Evolutionary conservation across 2,888 invertebrate genomes (phyloP).

Genomic region (Athrips mouffetella): DNA sequence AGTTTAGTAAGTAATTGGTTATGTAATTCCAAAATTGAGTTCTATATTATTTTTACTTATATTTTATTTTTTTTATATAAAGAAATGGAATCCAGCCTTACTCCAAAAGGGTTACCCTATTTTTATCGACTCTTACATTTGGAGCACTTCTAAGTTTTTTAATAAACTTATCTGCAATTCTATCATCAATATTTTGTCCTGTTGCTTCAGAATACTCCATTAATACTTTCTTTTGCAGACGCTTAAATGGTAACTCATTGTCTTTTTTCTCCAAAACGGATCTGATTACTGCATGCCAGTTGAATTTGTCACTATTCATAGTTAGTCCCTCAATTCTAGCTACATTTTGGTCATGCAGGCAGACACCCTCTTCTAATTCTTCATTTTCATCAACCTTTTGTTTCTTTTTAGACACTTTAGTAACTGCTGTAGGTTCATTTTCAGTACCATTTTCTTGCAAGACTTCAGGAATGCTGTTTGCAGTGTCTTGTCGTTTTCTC

Average conservation of each 20-base stretch:
- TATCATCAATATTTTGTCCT: conserved; percentile 75
- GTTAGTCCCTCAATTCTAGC: conserved; percentile 56
- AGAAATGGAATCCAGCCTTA: conserved; percentile 23
- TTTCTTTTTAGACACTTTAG: conserved; percentile 59
- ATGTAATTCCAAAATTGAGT: too few relatives aligned
- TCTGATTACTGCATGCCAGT: conserved; percentile 72
- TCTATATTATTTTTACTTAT: too few relatives aligned
- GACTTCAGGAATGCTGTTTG: conserved; percentile 40
- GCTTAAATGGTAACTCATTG: conserved; percentile 83
- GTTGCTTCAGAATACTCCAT: conserved; percentile 79
- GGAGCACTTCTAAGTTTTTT: conserved; percentile 84
- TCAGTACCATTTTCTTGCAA: conserved; percentile 24
- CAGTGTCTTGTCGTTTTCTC: conserved; percentile 63
- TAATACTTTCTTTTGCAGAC: conserved; percentile 86
- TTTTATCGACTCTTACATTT: conserved; percentile 80
- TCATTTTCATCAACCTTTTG: conserved; percentile 49
- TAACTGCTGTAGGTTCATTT: conserved; percentile 32
- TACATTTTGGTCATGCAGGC: conserved; percentile 69
- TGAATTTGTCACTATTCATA: conserved; percentile 55
- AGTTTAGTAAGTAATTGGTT: too few relatives aligned
- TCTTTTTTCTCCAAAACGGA: conserved; percentile 73
- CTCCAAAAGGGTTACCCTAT: conserved; percentile 71
- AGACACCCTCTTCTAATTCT: conserved; percentile 53
- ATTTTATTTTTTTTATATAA: not conserved
- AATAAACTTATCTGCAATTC: conserved; percentile 83